Evolutionary conservation across 2,888 invertebrate species (phyloP), one percentile per base, ranked within the genome.

Genomic region (Leucophenga montana): DNA sequence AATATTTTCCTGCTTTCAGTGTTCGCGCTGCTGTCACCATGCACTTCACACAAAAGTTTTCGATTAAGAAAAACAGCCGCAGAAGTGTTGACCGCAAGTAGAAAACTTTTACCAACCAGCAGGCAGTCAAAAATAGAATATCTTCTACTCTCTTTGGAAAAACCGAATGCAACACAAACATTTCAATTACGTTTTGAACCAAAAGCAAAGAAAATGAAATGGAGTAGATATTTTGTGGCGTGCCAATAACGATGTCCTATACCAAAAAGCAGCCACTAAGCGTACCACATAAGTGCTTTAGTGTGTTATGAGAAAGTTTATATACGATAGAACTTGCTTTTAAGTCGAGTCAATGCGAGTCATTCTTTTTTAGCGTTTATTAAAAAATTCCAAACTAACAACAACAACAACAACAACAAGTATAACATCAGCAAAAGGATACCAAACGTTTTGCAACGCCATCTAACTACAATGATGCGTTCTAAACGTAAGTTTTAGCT

Each of bases 281-380:
- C 67, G 31, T 44, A 67, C 69, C 68, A 57, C 67, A 71, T 56
- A 68, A 67, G 48, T 64, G 48, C 48, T 64, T 64, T 48, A 64
- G 62, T 64, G 16, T 64, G 61, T 61, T 61, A 46, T 46, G 18
- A 48, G 18, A 64, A 64, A 64, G 62, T 64, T 64, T 46, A 44
- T 8, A 18, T n/a, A n/a, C n/a, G n/a, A n/a, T 18, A 13, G 27
- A 8, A 20, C 72, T 73, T 67, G 73, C 83, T 67, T 61, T 57
- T 27, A 33, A 20, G 54, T 14, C 14, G 46, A 14, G 18, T 33
- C n/a, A n/a, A n/a, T 11, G 39, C 14, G 20, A 44, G 9, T 46
- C 18, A 85, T 85, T 82, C 78, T 77, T 82, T 68, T 67, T 85
- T 78, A 81, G 82, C 81, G 81, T 83, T 82, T 82, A 82, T 82